phyloP scores from a whole-genome alignment of 2,113 vertebrate species.

The Bucco capensis region DNA sequence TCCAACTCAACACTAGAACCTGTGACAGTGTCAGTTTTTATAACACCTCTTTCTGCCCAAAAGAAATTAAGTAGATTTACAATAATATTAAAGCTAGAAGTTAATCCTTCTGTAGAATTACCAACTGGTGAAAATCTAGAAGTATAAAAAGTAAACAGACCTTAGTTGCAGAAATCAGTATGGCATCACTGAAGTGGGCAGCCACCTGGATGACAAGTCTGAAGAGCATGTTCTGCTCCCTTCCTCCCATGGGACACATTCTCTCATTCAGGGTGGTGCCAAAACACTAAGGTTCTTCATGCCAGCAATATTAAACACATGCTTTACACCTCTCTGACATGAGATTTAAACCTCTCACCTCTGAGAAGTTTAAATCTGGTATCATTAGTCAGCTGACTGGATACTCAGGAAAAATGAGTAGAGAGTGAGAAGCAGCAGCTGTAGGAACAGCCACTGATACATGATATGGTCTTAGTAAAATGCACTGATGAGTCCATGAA shows the following conservation, averaged over 20 bases:
- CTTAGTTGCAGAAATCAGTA: neutral
- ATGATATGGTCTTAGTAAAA: fast-evolving
- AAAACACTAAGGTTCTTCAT: neutral
- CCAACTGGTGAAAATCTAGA: constrained; percentile 38
- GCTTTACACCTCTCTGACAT: neutral
- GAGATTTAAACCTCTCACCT: neutral
- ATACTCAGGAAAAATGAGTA: no score
- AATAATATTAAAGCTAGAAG: constrained; percentile 32
- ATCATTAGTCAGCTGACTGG: neutral
- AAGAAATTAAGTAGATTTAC: neutral
- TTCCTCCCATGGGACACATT: neutral
- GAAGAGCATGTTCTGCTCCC: neutral
- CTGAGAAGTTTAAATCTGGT: neutral
- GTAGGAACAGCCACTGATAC: neutral
- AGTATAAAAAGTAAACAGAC: neutral
- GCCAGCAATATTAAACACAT: neutral
- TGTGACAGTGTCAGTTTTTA: constrained; percentile 18
- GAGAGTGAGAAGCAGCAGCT: neutral
- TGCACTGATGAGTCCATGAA: neutral
- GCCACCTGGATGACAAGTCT: neutral
- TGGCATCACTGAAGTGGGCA: neutral
- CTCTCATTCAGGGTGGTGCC: neutral
- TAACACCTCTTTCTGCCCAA: neutral
- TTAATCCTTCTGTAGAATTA: constrained; percentile 35
- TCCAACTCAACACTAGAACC: neutral